Percentiles rank a stretch among this genome's conserved stretches.
These are phyloP conservation scores for Myocastor coypus DNA, from an alignment of 2,113 vertebrate species.

Conservation along the genomic window DNA sequence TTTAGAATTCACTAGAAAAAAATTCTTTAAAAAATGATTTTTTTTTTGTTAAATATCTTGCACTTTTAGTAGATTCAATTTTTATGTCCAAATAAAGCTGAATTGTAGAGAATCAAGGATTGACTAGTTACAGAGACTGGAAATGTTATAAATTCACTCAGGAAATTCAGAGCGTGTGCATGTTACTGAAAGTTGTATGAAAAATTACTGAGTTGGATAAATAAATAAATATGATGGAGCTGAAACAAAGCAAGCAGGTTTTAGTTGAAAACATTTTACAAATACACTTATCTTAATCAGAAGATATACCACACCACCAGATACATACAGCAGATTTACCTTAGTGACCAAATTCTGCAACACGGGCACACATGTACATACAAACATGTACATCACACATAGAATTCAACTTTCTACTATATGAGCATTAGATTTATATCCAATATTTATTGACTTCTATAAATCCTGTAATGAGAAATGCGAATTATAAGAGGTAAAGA, in stretches of 20 bases:
- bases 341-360: background rate
- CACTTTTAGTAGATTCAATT: background rate
- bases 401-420: background rate
- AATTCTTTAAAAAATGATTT: background rate
- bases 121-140: background rate
- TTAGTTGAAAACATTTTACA: background rate
- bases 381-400: background rate
- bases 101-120: background rate
- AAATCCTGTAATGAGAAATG: background rate
- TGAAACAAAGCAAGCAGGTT: background rate
- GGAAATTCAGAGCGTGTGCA: background rate
- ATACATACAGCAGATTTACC: background rate
- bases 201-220: background rate
- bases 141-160: background rate
- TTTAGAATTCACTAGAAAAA: slow-evolving; percentile 2
- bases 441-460: background rate
- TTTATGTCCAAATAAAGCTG: background rate
- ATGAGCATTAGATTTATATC: background rate
- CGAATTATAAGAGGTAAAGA: background rate
- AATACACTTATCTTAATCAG: background rate
- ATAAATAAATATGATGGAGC: background rate
- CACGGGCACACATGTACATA: background rate
- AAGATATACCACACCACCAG: background rate
- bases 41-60: background rate
- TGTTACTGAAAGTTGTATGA: background rate